phyloP scores from a whole-genome alignment of 2,113 vertebrate genomes.

The Pontoporia blainvillei region DNA sequence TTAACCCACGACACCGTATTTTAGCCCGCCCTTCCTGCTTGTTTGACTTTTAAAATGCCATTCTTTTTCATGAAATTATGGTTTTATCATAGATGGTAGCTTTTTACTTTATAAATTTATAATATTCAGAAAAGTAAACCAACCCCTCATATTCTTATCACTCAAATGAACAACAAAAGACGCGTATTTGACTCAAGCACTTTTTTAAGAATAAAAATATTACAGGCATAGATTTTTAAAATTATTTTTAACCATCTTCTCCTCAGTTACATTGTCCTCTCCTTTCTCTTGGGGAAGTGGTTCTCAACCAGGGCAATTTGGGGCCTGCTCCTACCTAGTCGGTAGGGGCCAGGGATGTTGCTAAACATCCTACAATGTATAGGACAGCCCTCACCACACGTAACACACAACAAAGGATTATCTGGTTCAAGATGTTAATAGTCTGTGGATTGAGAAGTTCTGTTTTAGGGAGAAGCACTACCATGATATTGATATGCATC shows the following conservation, averaged over 20 bases:
- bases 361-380: not conserved
- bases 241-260: not conserved
- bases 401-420: not conserved
- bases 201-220: conserved; percentile 1
- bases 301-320: not conserved
- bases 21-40: not conserved
- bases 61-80: not conserved
- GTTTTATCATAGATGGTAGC: not conserved
- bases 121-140: not conserved
- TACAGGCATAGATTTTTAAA: not conserved
- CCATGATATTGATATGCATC: not conserved
- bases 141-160: not conserved
- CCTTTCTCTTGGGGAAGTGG: not conserved
- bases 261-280: not conserved
- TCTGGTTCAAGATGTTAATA: not conserved
- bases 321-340: not conserved
- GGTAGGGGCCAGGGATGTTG: not conserved
- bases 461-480: not conserved
- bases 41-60: not conserved
- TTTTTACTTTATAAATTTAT: conserved; percentile 23
- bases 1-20: not conserved
- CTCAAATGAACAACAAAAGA: not conserved
- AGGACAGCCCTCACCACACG: no score
- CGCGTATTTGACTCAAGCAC: not conserved
- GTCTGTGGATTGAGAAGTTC: not conserved